Conservation (phyloP, 1,140 invertebrate species). For the Thaumatotibia leucotreta region DNA sequence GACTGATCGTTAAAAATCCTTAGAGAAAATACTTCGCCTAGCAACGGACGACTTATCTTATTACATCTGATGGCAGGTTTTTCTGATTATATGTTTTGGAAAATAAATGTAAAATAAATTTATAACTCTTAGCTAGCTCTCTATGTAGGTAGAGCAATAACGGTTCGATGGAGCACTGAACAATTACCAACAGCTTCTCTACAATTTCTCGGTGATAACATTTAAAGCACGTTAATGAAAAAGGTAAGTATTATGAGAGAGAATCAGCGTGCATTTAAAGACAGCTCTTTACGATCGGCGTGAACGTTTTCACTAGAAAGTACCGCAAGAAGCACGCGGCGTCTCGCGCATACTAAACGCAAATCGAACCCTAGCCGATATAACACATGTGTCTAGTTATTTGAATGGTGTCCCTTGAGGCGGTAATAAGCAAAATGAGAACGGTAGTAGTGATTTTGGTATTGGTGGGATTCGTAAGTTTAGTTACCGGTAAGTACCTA, state of each 20-base stretch:
- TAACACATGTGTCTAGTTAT: conserved; percentile 50
- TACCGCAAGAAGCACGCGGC: conserved; percentile 54
- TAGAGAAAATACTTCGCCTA: too few species aligned
- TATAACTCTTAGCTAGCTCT: too few species aligned
- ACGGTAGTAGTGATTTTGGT: conserved; percentile 28
- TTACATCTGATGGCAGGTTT: too few species aligned
- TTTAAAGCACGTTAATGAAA: not conserved
- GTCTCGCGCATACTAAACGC: conserved; percentile 61
- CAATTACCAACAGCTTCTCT: too few species aligned
- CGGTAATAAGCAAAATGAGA: conserved; percentile 48
- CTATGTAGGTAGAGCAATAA: too few species aligned
- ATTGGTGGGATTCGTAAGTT: not conserved
- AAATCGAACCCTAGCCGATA: conserved; percentile 44
- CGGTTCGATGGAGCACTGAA: too few species aligned
- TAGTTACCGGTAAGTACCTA: not conserved
- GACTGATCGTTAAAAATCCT: too few species aligned
- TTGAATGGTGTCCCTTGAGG: conserved; percentile 61
- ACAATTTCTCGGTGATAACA: too few species aligned
- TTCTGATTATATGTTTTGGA: too few species aligned
- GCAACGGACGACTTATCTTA: too few species aligned
- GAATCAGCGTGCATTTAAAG: conserved; percentile 26
- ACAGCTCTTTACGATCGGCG: conserved; percentile 40
- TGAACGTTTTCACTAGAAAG: conserved; percentile 68
- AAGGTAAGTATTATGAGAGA: not conserved
- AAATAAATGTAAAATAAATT: too few species aligned